Evolutionary conservation across 2,888 invertebrate genomes (phyloP).

Genomic region (Andrena dorsata): DNA sequence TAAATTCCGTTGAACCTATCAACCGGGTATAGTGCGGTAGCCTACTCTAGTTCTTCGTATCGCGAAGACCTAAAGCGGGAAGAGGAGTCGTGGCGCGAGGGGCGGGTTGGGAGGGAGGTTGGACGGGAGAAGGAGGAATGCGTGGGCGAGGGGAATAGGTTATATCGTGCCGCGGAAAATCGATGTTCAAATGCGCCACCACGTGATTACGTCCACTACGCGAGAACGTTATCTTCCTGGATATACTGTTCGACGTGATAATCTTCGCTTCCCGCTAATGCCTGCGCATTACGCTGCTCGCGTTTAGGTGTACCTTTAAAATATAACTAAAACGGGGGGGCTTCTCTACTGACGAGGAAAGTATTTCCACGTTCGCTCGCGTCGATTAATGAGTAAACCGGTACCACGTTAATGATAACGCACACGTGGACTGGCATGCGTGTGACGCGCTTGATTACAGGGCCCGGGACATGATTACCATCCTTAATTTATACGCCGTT

Average conservation of each 20-base stretch:
- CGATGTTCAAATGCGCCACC: constrained; percentile 79
- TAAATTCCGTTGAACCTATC: constrained; percentile 57
- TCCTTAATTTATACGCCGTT: background rate
- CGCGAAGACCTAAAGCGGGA: constrained; percentile 59
- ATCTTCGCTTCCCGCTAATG: constrained; percentile 35
- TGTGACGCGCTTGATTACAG: background rate
- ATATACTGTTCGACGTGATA: constrained; percentile 52
- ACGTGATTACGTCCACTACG: constrained; percentile 77
- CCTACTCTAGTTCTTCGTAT: constrained; percentile 66
- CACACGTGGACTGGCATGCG: background rate
- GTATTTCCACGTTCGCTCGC: background rate
- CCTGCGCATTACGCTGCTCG: background rate
- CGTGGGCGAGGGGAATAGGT: constrained; percentile 69
- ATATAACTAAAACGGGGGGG: background rate
- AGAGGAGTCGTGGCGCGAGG: constrained; percentile 15
- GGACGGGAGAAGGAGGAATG: constrained; percentile 57
- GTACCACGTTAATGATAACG: background rate
- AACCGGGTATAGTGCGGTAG: constrained; percentile 60
- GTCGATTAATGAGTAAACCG: constrained; percentile 5
- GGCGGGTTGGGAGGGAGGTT: constrained; percentile 38
- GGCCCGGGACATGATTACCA: background rate
- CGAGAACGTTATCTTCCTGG: constrained; percentile 73
- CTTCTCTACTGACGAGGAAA: background rate
- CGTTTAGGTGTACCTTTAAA: background rate
- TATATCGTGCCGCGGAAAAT: constrained; percentile 77